Evolutionary conservation across 1,140 invertebrate genomes (phyloP), one percentile per base, ranked within the genome.

Genomic region (Ceratina calcarata): DNA sequence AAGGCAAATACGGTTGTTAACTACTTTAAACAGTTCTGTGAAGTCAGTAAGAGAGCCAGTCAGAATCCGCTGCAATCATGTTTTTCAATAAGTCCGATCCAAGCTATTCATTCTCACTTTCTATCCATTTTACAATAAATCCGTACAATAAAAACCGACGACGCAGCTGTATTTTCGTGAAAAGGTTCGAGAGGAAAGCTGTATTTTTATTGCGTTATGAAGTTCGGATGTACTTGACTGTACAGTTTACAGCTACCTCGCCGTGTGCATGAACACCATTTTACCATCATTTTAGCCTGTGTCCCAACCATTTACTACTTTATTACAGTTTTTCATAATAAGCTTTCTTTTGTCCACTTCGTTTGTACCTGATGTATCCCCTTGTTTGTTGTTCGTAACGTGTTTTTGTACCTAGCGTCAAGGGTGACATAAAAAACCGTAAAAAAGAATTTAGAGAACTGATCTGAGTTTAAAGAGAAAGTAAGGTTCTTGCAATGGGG

Each of bases 1-100:
- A 6, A 2, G n/a, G 0, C 6, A 24, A 24, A 15, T 45, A 69
- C 32, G 51, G 77, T 83, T 78, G 76, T 87, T 86, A 87, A 87
- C 71, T 86, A 81, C 85, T 86, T 86, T 85, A 82, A 85, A 86
- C 37, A 27, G 64, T 85, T 83, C n/a, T 81, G 58, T 60, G 22
- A 68, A 89, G 86, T 84, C 78, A 86, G 60, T 61, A n/a, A 62
- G 22, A 86, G 12, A 88, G 86, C 87, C 88, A 89, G 89, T 89
- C 85, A 81, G 75, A n/a, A 82, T 84, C 69, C 58, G 64, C 73
- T 69, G 82, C 87, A 88, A 87, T 87, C 80, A 81, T 88, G 81
- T 85, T 80, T 82, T 75, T 71, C 57, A 3, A 18, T 71, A 83
- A 64, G n/a, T n/a, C n/a, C n/a, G n/a, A 87, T 83, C 83, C 83